phyloP scores from a whole-genome alignment of 2,888 invertebrate species.

The Hesperia comma region DNA sequence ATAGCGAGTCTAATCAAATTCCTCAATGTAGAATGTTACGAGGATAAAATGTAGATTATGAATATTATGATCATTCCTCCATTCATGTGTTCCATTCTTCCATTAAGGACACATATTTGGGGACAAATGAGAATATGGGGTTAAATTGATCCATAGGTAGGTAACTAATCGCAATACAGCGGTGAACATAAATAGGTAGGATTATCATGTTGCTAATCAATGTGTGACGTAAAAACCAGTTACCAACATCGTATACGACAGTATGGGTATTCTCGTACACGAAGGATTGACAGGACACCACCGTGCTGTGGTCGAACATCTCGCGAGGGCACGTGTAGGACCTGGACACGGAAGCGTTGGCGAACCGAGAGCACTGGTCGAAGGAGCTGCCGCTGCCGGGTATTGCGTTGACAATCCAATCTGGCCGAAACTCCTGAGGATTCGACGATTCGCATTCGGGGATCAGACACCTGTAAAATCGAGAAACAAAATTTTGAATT shows the following conservation, averaged over 20 bases:
- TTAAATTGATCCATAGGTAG: too few species aligned
- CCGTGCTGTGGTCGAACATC: slow-evolving; percentile 54
- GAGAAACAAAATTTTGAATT: not conserved
- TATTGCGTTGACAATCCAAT: slow-evolving; percentile 75
- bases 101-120: too few species aligned
- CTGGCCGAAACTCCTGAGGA: slow-evolving; percentile 57
- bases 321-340: slow-evolving; percentile 54
- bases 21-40: too few species aligned
- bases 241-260: slow-evolving; percentile 67
- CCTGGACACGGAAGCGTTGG: slow-evolving; percentile 14
- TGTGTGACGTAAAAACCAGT: too few species aligned
- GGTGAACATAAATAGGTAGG: too few species aligned
- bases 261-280: slow-evolving; percentile 63
- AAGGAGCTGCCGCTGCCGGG: slow-evolving; percentile 58
- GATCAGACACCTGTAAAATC: slow-evolving; percentile 56
- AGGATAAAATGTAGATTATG: too few species aligned
- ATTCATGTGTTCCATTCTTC: too few species aligned
- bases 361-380: slow-evolving; percentile 76
- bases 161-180: too few species aligned
- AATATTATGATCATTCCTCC: too few species aligned
- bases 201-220: too few species aligned
- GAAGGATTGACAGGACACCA: slow-evolving; percentile 54
- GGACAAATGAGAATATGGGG: too few species aligned
- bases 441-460: slow-evolving; percentile 58
- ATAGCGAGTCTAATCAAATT: too few species aligned